A percentile compares a stretch with the other conserved stretches of the same genome.
Evolutionary conservation across 2,113 vertebrate genomes (phyloP).

Genomic region (Oreochromis niloticus): DNA sequence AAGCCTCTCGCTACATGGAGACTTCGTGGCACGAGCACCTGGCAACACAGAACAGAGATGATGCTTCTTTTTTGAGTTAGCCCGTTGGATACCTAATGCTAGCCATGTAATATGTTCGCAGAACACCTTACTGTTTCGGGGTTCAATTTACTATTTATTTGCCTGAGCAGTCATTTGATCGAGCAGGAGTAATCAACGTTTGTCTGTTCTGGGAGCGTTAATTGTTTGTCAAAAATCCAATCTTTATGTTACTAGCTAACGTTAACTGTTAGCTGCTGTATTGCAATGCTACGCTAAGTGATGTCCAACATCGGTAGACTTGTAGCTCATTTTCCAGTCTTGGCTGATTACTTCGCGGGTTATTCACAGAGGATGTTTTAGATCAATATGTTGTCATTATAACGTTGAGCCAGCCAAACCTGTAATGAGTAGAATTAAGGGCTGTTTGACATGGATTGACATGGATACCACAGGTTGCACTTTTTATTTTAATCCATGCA

Average conservation of each 20-base stretch:
- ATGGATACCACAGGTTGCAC: background rate
- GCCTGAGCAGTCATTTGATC: fast-evolving
- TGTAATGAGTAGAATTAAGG: background rate
- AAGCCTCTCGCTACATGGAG: background rate
- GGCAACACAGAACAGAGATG: conserved; percentile 24
- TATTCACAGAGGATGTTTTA: background rate
- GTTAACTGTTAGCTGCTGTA: conserved; percentile 24
- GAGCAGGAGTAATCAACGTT: background rate
- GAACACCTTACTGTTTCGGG: background rate
- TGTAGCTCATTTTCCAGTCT: background rate
- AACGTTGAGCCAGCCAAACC: background rate
- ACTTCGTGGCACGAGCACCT: conserved; percentile 31
- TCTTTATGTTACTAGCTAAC: background rate
- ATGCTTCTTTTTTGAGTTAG: conserved; percentile 56
- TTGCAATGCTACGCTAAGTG: conserved; percentile 29
- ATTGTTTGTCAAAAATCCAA: background rate
- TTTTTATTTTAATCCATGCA: background rate
- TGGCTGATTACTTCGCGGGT: background rate
- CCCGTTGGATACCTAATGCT: background rate
- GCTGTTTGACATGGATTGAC: background rate
- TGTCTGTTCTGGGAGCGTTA: background rate
- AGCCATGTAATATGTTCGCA: background rate
- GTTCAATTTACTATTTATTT: background rate
- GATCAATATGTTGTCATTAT: background rate
- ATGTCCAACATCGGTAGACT: background rate